A percentile compares a stretch with the other conserved stretches of the same genome.
phyloP scores from a whole-genome alignment of 2,797 vertebrate genomes.

The Mormyrus hasselquistii region DNA sequence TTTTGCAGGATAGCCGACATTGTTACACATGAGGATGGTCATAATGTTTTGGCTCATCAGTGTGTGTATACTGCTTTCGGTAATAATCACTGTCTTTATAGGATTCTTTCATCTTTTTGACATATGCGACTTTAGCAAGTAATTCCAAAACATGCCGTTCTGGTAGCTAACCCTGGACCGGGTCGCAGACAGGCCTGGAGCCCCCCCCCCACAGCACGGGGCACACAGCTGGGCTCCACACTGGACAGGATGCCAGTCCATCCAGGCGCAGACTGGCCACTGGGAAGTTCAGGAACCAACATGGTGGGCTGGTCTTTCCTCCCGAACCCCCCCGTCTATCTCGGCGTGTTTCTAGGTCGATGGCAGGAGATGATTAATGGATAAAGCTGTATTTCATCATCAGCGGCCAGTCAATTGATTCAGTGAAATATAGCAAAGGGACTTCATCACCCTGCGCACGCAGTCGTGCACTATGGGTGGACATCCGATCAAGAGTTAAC shows the following conservation, averaged over 20 bases:
- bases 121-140: too few species aligned
- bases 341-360: background rate
- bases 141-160: too few species aligned
- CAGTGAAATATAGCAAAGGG: background rate
- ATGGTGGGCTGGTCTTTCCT: background rate
- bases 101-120: too few species aligned
- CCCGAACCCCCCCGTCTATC: background rate
- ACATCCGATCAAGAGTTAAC: background rate
- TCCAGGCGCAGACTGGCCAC: background rate
- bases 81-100: too few species aligned
- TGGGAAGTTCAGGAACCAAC: background rate
- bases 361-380: background rate
- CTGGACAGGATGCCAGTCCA: background rate
- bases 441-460: background rate
- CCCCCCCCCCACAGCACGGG: background rate
- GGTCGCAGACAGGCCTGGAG: background rate
- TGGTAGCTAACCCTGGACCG: too few species aligned
- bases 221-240: background rate
- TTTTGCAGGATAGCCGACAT: too few species aligned
- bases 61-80: too few species aligned
- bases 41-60: too few species aligned
- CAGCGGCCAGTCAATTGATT: background rate
- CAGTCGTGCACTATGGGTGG: background rate
- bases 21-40: too few species aligned
- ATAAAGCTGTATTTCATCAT: background rate